phyloP scores from a whole-genome alignment of 1,140 invertebrate genomes.

The Tetranychus urticae region DNA sequence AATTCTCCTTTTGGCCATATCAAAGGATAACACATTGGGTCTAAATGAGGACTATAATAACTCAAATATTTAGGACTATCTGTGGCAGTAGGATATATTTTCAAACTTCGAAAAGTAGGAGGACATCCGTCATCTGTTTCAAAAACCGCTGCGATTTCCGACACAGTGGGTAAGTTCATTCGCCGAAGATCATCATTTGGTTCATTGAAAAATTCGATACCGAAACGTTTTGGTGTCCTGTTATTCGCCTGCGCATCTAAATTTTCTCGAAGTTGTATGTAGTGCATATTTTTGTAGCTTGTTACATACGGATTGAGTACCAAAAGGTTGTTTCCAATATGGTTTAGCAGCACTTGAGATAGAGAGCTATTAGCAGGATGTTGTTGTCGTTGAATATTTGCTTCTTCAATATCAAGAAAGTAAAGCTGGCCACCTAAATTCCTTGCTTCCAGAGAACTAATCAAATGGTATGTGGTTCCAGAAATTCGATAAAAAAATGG shows the following conservation, averaged over 20 bases:
- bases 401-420: background rate
- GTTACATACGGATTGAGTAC: background rate
- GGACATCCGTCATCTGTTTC: background rate
- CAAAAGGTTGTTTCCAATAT: no score
- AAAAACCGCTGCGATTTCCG: background rate
- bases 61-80: background rate
- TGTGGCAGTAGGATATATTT: background rate
- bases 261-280: background rate
- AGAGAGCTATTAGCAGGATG: background rate
- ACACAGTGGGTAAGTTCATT: background rate
- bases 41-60: background rate
- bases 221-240: background rate
- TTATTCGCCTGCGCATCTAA: background rate
- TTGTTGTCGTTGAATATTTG: background rate
- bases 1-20: conserved; percentile 9
- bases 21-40: conserved; percentile 14
- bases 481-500: background rate
- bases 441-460: background rate
- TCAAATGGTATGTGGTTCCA: no score
- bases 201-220: background rate
- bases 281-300: background rate
- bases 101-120: background rate
- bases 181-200: background rate
- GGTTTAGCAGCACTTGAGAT: background rate
- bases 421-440: background rate